Conservation (phyloP, 53 echinoderm and acorn worm genomes). For the Echinometra lucunter region DNA sequence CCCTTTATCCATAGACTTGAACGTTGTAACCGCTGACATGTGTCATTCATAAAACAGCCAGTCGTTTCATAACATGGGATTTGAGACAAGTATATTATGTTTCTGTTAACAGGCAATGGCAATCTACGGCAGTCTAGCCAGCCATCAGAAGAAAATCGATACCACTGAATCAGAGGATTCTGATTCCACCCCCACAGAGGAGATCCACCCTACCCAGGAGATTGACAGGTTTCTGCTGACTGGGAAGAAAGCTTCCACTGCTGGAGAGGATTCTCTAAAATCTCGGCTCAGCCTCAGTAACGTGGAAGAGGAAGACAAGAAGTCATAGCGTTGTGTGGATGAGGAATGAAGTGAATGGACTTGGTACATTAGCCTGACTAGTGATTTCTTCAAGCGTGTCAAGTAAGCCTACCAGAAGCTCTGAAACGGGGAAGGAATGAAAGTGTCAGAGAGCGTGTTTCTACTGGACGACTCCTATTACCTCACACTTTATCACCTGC, state of each 20-base stretch:
- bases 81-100: neutral
- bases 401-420: neutral
- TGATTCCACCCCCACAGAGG: neutral
- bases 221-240: conserved; percentile 44
- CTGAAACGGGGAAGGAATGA: neutral
- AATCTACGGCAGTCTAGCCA: conserved; percentile 90
- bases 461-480: too few relatives aligned
- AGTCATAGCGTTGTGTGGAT: conserved; percentile 3
- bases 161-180: neutral
- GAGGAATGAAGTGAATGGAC: neutral
- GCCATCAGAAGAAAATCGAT: conserved; percentile 62
- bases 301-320: neutral
- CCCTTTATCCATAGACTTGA: too few relatives aligned
- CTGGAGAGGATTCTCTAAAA: neutral
- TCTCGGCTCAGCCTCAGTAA: neutral
- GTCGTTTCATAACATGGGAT: neutral
- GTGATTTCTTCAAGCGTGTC: neutral
- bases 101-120: conserved; percentile 86
- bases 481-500: too few relatives aligned
- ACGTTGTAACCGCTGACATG: too few relatives aligned
- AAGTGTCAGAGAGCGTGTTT: too few relatives aligned
- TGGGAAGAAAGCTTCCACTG: neutral
- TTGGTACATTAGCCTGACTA: too few relatives aligned
- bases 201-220: conserved; percentile 17
- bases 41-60: neutral